phyloP scores from a whole-genome alignment of 1,140 invertebrate genomes.

The Gonatopus flavifemur region DNA sequence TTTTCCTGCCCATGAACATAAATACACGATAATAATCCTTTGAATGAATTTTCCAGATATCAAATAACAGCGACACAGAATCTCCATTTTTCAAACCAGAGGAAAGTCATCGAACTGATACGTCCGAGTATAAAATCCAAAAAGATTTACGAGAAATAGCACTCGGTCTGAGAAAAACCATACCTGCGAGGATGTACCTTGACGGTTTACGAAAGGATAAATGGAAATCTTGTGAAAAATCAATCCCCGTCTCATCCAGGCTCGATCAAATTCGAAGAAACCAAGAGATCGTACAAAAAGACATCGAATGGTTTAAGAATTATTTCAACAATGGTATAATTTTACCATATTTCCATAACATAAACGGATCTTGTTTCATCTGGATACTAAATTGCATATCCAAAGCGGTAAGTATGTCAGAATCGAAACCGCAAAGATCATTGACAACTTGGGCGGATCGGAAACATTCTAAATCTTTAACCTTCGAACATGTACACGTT shows the following conservation, averaged over 20 bases:
- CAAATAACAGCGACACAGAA: not conserved
- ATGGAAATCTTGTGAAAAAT: conserved; percentile 9
- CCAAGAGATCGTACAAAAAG: conserved; percentile 12
- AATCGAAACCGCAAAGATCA: too few relatives aligned
- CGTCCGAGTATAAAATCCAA: conserved; percentile 14
- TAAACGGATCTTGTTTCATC: conserved; percentile 23
- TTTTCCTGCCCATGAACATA: not conserved
- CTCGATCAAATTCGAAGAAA: conserved; percentile 11
- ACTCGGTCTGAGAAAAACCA: conserved; percentile 23
- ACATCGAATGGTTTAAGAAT: conserved; percentile 30
- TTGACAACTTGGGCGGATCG: too few relatives aligned
- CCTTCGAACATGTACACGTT: too few relatives aligned
- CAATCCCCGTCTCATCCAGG: conserved; percentile 2
- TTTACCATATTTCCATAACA: conserved; percentile 28
- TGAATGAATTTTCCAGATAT: not conserved
- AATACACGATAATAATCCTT: not conserved
- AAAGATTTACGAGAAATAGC: conserved; percentile 25
- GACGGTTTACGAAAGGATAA: conserved; percentile 22
- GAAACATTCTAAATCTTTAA: too few relatives aligned
- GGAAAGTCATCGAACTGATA: conserved; percentile 4
- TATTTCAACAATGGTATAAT: conserved; percentile 29
- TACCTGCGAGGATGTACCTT: conserved; percentile 30
- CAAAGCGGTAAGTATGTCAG: conserved; percentile 1
- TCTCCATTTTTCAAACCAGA: not conserved
- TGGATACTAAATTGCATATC: conserved; percentile 17